Base-by-base conservation (phyloP, 2,888 invertebrate species). In the Ormyrus pomaceus region DNA sequence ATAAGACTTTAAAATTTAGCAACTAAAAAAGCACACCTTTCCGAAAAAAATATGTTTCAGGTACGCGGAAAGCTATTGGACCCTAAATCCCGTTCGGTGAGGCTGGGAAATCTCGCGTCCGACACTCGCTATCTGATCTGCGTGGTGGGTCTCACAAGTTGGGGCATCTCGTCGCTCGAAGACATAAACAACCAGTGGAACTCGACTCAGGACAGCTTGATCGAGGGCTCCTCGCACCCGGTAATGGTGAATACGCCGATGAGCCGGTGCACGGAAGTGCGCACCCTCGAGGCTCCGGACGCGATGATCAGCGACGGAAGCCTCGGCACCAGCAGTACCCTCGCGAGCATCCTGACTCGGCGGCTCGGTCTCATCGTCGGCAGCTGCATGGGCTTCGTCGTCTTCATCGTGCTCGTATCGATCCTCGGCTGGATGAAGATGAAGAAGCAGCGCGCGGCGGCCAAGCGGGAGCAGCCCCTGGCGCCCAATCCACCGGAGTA, bases 111-210 rank as follows among this genome's bases (percentile, higher is more conserved):
- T 88, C 92, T 97, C 84, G 93, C 93, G 82, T 95, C 97, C 8
- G 96, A 95, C 86, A 95, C 96, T 10, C 94, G 95, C 83, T 97
- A 97, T 91, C 93, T 95, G 84, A 95, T 97, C 87, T 97, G 97
- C 91, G 96, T 97, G 76, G 93, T 96, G 85, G 97, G 96, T 10
- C 92, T 96, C 76, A 96, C 96, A 80, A 95, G 95, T 91, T 95
- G 95, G 93, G 91, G 91, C 83, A 92, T 82, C 91, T 94, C 84
- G 91, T 93, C 88, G 92, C 93, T 89, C 6, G 89, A 89, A 70
- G 88, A 88, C 80, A 83, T 86, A n/a, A 86, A 84, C 58, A 84
- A 85, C 34, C 88, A 87, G 13, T 87, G 87, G 87, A 89, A 89
- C 79, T 86, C 87, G 48, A 87, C 89, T 2, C 87, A 93, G 84